phyloP scores from a whole-genome alignment of 2,797 vertebrate genomes.

The Botia kubotai region DNA sequence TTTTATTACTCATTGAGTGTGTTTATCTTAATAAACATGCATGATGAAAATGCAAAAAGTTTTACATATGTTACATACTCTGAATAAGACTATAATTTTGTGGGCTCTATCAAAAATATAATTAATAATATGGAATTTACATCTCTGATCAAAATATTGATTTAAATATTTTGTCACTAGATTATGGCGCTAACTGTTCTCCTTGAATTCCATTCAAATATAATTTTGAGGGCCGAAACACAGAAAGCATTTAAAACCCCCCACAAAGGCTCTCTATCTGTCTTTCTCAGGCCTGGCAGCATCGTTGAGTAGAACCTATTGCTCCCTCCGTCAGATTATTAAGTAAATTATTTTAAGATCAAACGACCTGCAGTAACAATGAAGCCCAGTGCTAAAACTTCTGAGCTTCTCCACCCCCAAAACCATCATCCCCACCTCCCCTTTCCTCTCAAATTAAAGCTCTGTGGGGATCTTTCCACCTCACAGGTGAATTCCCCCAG shows the following conservation, averaged over 20 bases:
- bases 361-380: conserved; percentile 98
- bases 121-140: no score
- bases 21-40: no score
- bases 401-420: conserved; percentile 86
- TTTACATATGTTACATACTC: no score
- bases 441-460: conserved; percentile 90
- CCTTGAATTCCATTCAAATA: not conserved
- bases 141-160: no score
- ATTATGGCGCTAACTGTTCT: no score
- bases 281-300: conserved; percentile 92
- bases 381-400: conserved; percentile 97
- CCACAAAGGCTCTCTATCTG: conserved; percentile 67
- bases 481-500: conserved; percentile 90
- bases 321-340: conserved; percentile 99
- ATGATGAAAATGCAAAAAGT: no score
- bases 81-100: no score
- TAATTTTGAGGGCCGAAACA: no score
- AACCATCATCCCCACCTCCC: conserved; percentile 60
- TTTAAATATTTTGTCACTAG: no score
- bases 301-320: conserved; percentile 97
- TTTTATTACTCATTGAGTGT: no score
- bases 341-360: conserved; percentile 99
- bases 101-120: no score
- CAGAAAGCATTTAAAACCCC: not conserved
- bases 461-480: conserved; percentile 91